Percentiles rank a stretch among this genome's conserved stretches.
These are phyloP conservation scores for Dorcus parallelipipedus DNA, from an alignment of 2,888 invertebrate genomes.

Conservation along the genomic window DNA sequence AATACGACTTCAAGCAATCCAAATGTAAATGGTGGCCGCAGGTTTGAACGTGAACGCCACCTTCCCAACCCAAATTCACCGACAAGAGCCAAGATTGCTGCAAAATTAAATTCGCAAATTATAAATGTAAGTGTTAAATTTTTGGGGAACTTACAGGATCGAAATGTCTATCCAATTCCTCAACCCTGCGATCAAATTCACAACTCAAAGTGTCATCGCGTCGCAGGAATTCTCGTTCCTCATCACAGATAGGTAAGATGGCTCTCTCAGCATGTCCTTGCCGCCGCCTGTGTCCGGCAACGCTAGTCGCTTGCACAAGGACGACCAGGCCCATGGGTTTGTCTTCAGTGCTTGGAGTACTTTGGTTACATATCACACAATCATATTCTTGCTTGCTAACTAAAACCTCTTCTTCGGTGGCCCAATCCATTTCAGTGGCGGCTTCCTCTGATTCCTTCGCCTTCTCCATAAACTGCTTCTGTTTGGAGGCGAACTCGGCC, in stretches of 20 bases:
- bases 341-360: constrained; percentile 77
- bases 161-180: constrained; percentile 73
- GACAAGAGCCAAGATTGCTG: constrained; percentile 76
- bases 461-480: constrained; percentile 86
- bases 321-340: constrained; percentile 88
- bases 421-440: constrained; percentile 60
- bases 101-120: constrained; percentile 19
- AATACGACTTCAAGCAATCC: constrained; percentile 88
- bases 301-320: constrained; percentile 83
- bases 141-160: constrained; percentile 56
- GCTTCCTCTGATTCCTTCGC: constrained; percentile 60
- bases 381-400: constrained; percentile 72
- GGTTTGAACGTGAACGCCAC: constrained; percentile 89
- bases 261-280: constrained; percentile 55
- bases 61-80: constrained; percentile 82
- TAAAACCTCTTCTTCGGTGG: constrained; percentile 56
- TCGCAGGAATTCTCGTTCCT: constrained; percentile 57
- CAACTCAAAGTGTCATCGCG: constrained; percentile 66
- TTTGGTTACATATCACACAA: constrained; percentile 94
- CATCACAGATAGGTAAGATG: constrained; percentile 61
- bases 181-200: constrained; percentile 74
- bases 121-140: constrained; percentile 1
- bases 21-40: constrained; percentile 97
- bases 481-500: constrained; percentile 88
- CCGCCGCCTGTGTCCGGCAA: constrained; percentile 72